Evolutionary conservation across 2,888 invertebrate species (phyloP), one percentile per base, ranked within the genome.

Genomic region (Hartigia nigra): DNA sequence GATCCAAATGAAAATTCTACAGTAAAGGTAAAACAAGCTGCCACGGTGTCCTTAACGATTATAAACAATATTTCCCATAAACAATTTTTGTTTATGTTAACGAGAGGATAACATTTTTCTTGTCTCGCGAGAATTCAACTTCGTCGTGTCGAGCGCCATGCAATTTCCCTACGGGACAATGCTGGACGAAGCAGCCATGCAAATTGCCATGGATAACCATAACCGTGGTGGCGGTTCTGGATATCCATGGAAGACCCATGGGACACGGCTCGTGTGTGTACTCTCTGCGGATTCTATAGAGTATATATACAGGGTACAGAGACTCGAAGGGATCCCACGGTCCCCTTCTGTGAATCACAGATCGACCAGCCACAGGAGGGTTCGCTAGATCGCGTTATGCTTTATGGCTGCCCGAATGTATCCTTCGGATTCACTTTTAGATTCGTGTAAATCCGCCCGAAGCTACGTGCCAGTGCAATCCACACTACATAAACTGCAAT

Each of bases 311-410:
- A 74, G 76, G 70, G 74, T 77, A 70, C 74, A 74, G 72, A 55
- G 78, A n/a, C 76, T 74, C 75, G 39, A 35, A 75, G 77, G 72
- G 80, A 82, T 85, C 85, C 85, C 85, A 85, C 86, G 86, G 85
- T 85, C 35, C 74, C 39, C 31, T 76, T 75, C 75, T 75, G 55
- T 23, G 23, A 55, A 79, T 70, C 75, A 79, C 79, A 81, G 79
- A 83, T 84, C 81, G 78, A 84, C 23, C 55, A 55, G 55, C 55
- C 55, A 9, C 55, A 23, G 55, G 55, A 55, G 23, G 55, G 55
- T 55, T 55, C 55, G 55, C 55, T 23, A 9, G 55, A 55, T 55
- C 55, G 55, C 23, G 55, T 55, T 55, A 55, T 55, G 55, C 23
- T 55, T 55, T 55, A 55, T 55, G 55, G 55, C 55, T 55, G 55